Evolutionary conservation across 2,888 invertebrate genomes (phyloP).

Genomic region (Euzophera pinguis): DNA sequence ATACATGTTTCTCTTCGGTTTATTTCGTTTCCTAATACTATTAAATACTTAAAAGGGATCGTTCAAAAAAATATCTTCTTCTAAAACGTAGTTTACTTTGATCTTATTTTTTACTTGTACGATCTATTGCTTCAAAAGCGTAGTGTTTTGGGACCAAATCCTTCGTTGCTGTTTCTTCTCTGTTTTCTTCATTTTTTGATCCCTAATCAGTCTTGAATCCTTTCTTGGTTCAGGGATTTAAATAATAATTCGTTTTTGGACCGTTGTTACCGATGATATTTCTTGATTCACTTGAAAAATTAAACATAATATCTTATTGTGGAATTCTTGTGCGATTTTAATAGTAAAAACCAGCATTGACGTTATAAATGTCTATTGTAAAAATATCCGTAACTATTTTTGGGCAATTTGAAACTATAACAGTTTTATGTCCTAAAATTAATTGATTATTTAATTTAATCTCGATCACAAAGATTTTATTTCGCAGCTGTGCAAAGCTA

Average conservation of each 20-base stretch:
- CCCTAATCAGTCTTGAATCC: constrained; percentile 31
- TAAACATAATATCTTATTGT: background rate
- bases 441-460: no score
- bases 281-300: constrained; percentile 19
- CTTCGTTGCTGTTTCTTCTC: constrained; percentile 5
- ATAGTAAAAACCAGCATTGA: background rate
- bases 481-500: no score
- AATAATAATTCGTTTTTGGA: constrained; percentile 47
- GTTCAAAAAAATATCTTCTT: background rate
- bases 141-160: background rate
- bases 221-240: constrained; percentile 30
- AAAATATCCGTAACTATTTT: no score
- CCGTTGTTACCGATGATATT: constrained; percentile 29
- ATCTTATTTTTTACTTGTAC: background rate
- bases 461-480: no score
- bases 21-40: background rate
- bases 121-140: constrained; percentile 8
- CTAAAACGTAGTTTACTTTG: background rate
- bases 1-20: background rate
- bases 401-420: no score
- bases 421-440: no score
- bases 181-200: constrained; percentile 19
- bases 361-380: no score
- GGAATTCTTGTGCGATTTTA: constrained; percentile 8
- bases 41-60: background rate